Evolutionary conservation across 2,113 vertebrate genomes (phyloP), one percentile per base, ranked within the genome.

Genomic region (Aphyosemion australe): DNA sequence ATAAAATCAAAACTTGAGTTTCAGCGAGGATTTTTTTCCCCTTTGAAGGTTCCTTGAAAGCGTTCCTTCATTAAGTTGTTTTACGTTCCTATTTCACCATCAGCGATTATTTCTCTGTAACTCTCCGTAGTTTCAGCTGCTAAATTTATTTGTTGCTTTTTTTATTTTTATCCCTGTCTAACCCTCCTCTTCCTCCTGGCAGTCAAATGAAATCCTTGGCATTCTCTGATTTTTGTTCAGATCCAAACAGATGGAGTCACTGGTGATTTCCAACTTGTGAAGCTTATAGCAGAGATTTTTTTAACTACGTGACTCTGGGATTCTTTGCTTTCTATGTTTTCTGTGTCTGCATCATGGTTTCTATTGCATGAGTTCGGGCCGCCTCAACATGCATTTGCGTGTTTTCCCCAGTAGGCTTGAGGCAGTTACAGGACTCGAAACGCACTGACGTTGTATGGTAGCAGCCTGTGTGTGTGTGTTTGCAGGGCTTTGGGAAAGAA

Each of bases 211-310:
- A 74, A 65, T 52, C 55, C 18, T 41, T 77, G 67, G 73, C 80
- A 47, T 52, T 20, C 56, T 49, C 20, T 20, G 18, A 11, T 56
- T 45, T 57, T 21, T 67, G 69, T 61, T 55, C 49, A 51, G 42
- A 69, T 76, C 62, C 60, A 60, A 77, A 54, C 86, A 84, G 81
- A 88, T 82, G 78, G 85, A 78, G 26, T 49, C 46, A 32, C 77
- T 41, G 61, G 19, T 62, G 26, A 54, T 71, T 70, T 54, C 26
- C 26, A 69, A 60, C 51, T n/a, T 47, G 42, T 46, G 10, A 69
- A 76, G 49, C 15, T 47, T 11, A 60, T 59, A 3, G 15, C 14
- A 11, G 52, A 54, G 8, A 10, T 50, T 58, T 57, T 39, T 56
- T 70, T 61, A 47, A 56, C 62, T 59, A 63, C 59, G 31, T 2